These are phyloP conservation scores for Ptyas mucosa DNA, from an alignment of 2,113 vertebrate genomes.

Conservation along the genomic window DNA sequence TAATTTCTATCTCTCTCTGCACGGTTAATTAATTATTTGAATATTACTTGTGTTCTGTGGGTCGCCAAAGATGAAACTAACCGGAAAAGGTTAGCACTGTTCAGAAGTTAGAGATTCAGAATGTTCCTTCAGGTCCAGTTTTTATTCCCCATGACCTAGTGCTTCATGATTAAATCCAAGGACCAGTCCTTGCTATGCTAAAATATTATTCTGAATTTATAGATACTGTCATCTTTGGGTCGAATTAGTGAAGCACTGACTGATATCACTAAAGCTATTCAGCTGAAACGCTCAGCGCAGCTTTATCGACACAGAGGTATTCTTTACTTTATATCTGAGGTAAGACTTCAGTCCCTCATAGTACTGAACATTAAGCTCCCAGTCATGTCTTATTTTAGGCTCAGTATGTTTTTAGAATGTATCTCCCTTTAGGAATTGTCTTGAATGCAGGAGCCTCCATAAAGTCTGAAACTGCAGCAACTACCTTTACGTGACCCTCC, in stretches of 20 bases:
- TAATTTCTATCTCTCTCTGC: background rate
- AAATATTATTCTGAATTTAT: constrained; percentile 37
- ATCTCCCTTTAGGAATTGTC: background rate
- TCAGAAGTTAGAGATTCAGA: background rate
- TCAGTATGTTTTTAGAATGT: background rate
- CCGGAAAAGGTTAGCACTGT: background rate
- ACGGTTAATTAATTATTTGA: background rate
- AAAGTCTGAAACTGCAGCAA: background rate
- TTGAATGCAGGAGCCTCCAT: background rate
- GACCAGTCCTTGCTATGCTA: background rate
- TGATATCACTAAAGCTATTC: constrained; percentile 93
- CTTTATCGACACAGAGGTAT: constrained; percentile 93
- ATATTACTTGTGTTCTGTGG: background rate
- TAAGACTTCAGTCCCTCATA: constrained; percentile 48
- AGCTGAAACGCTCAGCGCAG: constrained; percentile 90
- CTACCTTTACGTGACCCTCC: background rate
- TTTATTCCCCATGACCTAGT: background rate
- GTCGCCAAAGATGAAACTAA: background rate
- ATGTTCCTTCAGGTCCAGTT: background rate
- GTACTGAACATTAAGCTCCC: background rate
- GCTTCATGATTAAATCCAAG: background rate
- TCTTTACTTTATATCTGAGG: constrained; percentile 97
- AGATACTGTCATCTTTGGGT: constrained; percentile 94
- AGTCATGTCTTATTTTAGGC: background rate
- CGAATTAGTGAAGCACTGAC: constrained; percentile 90